Evolutionary conservation across 2,113 vertebrate species (phyloP), one percentile per base, ranked within the genome.

Genomic region (Vimba vimba): DNA sequence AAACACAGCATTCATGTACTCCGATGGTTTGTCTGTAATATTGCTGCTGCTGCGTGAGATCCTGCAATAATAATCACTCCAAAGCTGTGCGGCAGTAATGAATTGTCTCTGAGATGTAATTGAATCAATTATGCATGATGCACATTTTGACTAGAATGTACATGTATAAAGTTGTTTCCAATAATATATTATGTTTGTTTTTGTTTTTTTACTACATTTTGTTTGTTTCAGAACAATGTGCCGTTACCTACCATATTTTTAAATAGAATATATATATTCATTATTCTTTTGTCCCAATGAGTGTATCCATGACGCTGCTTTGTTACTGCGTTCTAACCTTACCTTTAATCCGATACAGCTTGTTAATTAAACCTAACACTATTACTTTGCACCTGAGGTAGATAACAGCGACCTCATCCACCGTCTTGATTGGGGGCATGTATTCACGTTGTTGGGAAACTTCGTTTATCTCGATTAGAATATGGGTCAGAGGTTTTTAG

Each of bases 341-440:
- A 71, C 30, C 30, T 64, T 60, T 88, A 82, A 88, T 78, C 47
- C 52, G 57, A 74, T 82, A 60, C 76, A 81, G 69, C 17, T 27
- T n/a, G 36, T 78, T 85, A 88, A 82, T 88, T 59, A 74, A 86
- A 83, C 39, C 27, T 55, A 60, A 85, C 83, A 47, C 78, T 78
- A 36, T 85, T 82, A 76, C 82, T 71, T 69, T 71, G 47, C 43
- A 73, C 17, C 39, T 62, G 17, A 59, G 50, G 73, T 77, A 80
- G 76, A 84, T 69, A 79, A 80, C n/a, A 12, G 43, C 52, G 27
- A 4, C 27, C 4, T 13, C 64, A 57, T 80, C 78, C 33, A 30
- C 23, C 36, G 8, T 30, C 75, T 50, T 68, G 27, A 39, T 33
- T 52, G 8, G 59, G 45, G 74, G 0, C 17, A 27, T 78, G 43